These are phyloP conservation scores for Pachyramphus minor DNA, from an alignment of 2,113 vertebrate genomes.

Conservation along the genomic window DNA sequence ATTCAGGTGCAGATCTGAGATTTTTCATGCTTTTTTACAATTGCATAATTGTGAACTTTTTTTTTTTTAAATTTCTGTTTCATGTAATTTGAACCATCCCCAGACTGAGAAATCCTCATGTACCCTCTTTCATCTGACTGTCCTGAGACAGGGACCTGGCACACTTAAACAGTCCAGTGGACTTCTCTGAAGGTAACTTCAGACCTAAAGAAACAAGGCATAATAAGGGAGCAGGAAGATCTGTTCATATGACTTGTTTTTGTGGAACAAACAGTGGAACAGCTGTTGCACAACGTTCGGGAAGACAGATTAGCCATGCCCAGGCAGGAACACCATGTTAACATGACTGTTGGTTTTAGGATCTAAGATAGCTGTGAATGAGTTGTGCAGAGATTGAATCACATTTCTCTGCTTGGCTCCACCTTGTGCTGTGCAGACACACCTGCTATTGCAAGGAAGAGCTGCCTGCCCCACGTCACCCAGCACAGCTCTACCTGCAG, in stretches of 20 bases:
- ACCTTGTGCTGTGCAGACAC: background rate
- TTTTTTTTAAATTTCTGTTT: background rate
- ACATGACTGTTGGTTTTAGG: background rate
- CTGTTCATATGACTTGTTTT: background rate
- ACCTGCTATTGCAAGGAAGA: background rate
- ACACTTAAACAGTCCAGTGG: background rate
- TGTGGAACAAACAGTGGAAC: background rate
- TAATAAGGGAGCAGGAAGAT: background rate
- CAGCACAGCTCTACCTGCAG: fast-evolving
- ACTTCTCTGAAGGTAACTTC: background rate
- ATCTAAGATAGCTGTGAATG: background rate
- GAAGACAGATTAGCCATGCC: background rate
- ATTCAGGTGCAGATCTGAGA: background rate
- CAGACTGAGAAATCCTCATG: background rate
- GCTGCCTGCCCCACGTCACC: background rate
- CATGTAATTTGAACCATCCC: background rate
- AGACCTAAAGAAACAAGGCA: background rate
- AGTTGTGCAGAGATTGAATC: background rate
- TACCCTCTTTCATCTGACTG: background rate
- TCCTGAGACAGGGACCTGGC: background rate
- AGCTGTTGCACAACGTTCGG: background rate
- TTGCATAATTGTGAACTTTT: background rate
- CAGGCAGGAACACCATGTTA: background rate
- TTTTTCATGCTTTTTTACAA: background rate
- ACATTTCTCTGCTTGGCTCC: background rate